Evolutionary conservation across 2,888 invertebrate species (phyloP), one percentile per base, ranked within the genome.

Genomic region (Eulithis prunata): DNA sequence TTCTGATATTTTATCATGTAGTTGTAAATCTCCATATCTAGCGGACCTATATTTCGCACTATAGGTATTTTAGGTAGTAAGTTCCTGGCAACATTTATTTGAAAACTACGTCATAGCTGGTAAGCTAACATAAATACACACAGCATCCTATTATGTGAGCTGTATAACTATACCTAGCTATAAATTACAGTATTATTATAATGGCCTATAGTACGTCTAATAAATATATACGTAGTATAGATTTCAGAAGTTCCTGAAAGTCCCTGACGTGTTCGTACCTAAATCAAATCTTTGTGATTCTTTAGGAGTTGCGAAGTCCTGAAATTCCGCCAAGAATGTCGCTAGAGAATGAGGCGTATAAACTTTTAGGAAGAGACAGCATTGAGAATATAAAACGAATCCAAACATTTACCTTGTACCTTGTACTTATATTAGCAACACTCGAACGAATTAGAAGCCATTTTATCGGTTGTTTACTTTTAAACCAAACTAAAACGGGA

Each of bases 261-360:
- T 38, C 21, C 13, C 28, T 21, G 28, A 56, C 28, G 51, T 51
- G 43, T 45, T 45, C 43, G 56, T 32, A 45, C 46, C 45, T 45
- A 45, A 57, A 57, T 45, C 45, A 57, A 57, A 57, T 57, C 56
- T 45, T 28, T 57, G 32, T 45, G 46, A 57, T 57, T 57, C 56
- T 57, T 57, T 57, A 45, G 32, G 56, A 46, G 46, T 49, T 49
- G 21, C 49, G 4, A 49, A 56, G 56, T 57, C 45, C 46, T 21
- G 45, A 57, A 57, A 55, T 55, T 55, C 45, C 55, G 55, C 12
- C 11, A 13, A 55, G 55, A 43, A 55, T 55, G 55, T 54, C 14
- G 38, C 32, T 36, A 38, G 21, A 43, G 43, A 49, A 49, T 55
- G 55, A 14, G 43, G 21, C 21, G 43, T 28, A 43, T 43, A 43